Conservation (phyloP, 2,113 vertebrate species). For the Chrysemys picta region DNA sequence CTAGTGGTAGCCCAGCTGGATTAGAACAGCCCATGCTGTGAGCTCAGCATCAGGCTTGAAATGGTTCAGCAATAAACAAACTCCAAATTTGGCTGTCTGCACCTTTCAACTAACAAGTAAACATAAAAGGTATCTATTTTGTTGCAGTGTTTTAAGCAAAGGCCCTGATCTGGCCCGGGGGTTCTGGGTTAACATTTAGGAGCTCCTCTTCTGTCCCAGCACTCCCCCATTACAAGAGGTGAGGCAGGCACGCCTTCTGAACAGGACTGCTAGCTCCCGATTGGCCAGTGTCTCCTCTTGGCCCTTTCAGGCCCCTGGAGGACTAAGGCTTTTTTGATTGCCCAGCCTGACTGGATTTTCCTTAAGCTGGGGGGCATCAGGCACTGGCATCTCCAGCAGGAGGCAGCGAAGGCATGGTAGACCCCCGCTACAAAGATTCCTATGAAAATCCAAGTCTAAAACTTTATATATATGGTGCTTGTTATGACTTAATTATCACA, state of each 20-base stretch:
- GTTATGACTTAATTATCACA: background rate
- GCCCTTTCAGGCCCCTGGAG: background rate
- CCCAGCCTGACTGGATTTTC: background rate
- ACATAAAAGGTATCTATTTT: background rate
- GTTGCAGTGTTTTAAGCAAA: background rate
- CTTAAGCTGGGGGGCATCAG: background rate
- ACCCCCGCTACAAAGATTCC: background rate
- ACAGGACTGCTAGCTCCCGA: background rate
- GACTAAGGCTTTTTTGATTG: background rate
- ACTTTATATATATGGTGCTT: background rate
- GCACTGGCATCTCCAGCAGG: background rate
- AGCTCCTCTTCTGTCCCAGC: background rate
- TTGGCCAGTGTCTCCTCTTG: background rate
- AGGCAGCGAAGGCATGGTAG: background rate
- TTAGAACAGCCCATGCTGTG: background rate
- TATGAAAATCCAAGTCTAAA: background rate
- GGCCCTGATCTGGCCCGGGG: background rate
- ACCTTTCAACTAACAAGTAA: background rate
- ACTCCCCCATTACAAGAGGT: background rate
- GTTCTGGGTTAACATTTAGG: background rate
- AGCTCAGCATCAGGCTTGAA: background rate
- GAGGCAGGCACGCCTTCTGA: background rate
- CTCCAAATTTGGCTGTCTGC: background rate
- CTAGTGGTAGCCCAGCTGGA: background rate
- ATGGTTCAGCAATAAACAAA: background rate